phyloP scores from a whole-genome alignment of 35 echinoderm and acorn worm species.

The Heliocidaris erythrogramma region DNA sequence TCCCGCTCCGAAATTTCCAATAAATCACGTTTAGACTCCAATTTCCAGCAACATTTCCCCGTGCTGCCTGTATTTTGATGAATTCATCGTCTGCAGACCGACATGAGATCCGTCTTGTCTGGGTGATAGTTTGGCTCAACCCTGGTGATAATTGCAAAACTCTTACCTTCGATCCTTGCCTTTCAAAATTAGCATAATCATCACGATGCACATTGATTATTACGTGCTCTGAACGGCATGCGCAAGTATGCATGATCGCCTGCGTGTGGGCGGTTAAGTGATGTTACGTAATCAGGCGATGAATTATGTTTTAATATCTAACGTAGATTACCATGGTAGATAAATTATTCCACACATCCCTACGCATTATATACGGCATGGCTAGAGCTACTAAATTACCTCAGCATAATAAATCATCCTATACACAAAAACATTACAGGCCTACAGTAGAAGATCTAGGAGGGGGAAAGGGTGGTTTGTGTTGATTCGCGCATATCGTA shows the following conservation, averaged over 20 bases:
- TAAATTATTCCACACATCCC: too few relatives aligned
- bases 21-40: background rate
- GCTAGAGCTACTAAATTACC: too few relatives aligned
- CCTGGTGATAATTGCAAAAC: background rate
- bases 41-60: background rate
- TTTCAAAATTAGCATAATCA: background rate
- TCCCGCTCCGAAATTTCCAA: background rate
- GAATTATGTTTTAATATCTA: too few relatives aligned
- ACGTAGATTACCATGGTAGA: too few relatives aligned
- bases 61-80: background rate
- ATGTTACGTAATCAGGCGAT: too few relatives aligned
- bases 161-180: background rate
- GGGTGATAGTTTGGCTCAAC: background rate
- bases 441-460: too few relatives aligned
- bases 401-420: too few relatives aligned
- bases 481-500: too few relatives aligned
- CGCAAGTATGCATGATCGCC: background rate
- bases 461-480: too few relatives aligned
- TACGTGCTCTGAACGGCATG: too few relatives aligned
- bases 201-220: background rate
- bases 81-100: background rate
- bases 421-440: too few relatives aligned
- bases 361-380: too few relatives aligned
- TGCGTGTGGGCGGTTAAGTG: background rate
- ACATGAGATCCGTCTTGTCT: background rate